phyloP scores from a whole-genome alignment of 2,888 invertebrate species.

The Hofmannophila pseudospretella region DNA sequence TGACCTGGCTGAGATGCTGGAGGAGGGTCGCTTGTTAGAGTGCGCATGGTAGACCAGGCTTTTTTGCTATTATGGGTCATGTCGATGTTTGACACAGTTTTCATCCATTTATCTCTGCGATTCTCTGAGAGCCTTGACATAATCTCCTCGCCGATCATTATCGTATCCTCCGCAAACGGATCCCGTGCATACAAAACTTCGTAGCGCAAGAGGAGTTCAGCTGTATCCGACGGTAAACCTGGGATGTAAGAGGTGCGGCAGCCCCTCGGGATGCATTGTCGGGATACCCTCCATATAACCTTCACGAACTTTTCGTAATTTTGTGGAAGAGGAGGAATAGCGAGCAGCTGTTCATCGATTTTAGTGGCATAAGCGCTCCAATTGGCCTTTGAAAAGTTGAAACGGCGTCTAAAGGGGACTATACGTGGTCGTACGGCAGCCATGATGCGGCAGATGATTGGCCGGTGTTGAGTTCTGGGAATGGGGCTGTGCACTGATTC shows the following conservation, averaged over 20 bases:
- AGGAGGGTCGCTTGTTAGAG: constrained; percentile 9
- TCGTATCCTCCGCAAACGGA: constrained; percentile 3
- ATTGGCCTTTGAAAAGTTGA: constrained; percentile 4
- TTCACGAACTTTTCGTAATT: neutral
- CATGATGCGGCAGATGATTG: constrained; percentile 1
- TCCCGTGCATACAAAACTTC: neutral
- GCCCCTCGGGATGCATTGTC: constrained; percentile 1
- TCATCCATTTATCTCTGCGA: constrained; percentile 8
- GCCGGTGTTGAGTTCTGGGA: constrained; percentile 7
- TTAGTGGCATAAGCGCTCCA: neutral
- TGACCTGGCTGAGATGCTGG: neutral
- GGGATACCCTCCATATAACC: neutral
- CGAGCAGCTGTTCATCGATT: neutral
- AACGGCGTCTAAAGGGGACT: constrained; percentile 2
- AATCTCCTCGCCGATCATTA: constrained; percentile 8
- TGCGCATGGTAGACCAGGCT: constrained; percentile 3
- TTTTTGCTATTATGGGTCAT: constrained; percentile 11
- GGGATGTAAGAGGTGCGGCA: constrained; percentile 5
- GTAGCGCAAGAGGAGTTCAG: neutral
- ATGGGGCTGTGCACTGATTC: constrained; percentile 4
- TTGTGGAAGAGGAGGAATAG: neutral
- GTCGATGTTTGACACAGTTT: constrained; percentile 4
- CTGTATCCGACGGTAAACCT: constrained; percentile 1
- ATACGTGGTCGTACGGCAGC: neutral
- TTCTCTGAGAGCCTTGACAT: neutral